Evolutionary conservation across 2,797 vertebrate species (phyloP), one percentile per base, ranked within the genome.

Genomic region (Gorsachius magnificus): DNA sequence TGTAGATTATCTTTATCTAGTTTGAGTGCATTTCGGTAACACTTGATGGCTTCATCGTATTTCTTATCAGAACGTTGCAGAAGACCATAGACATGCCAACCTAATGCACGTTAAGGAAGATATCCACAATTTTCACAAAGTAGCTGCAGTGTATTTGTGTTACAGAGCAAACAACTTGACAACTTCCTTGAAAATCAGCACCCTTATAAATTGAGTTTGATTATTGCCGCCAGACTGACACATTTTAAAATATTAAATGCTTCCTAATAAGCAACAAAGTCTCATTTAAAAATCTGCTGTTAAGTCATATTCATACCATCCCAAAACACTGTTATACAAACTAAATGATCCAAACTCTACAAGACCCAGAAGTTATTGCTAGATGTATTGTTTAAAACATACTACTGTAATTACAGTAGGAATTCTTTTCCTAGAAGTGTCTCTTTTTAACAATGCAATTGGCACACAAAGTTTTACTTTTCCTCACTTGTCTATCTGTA

Each of bases 1-100:
- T 98, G 98, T 26, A 98, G 93, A 71, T 98, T 98, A 96, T 98
- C 98, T 96, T 98, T 98, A 95, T 98, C 98, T 74, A 98, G 96
- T 56, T 98, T 98, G 76, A 98, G 98, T 15, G 98, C 98, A 95
- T 98, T 98, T 90, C 98, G 97, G 86, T 98, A 98, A 94, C 98
- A 98, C 83, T 98, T 98, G 94, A 98, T 98, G 71, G 98, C 98
- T 97, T 98, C 98, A 87, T 98, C 98, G 0, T 98, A 98, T 75
- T 98, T 98, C 96, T 98, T 98, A 97, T 98, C 98, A 8, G 98
- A 98, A 76, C 98, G 97, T 36, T 98, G 98, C 78, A 98, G 70
- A 46, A 98, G 98, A 45, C 98, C 98, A 83, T 98, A 98, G 21
- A 98, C 98, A 11, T 98, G 98, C 98, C 98, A 98, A 96, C 98